A percentile compares a stretch with the other conserved stretches of the same genome.
Conservation (phyloP, 2,888 invertebrate genomes). For the Mamestra brassicae region DNA sequence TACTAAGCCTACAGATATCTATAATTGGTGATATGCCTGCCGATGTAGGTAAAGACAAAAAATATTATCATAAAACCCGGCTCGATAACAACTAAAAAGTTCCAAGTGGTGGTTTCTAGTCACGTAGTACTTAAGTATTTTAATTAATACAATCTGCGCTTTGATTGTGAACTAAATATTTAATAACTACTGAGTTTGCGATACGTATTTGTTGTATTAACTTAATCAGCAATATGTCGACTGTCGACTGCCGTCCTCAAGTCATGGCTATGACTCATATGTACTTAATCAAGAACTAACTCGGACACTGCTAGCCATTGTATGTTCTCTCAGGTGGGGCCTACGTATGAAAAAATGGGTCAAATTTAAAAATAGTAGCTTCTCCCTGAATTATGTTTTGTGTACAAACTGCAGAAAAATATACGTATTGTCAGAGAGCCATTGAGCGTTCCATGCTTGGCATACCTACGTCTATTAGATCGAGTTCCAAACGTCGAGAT, state of each 20-base stretch:
- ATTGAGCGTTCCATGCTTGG: too few species aligned
- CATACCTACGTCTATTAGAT: too few species aligned
- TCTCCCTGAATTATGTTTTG: neutral
- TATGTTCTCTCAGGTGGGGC: too few species aligned
- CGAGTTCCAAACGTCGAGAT: too few species aligned
- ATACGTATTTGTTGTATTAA: neutral
- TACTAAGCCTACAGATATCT: too few species aligned
- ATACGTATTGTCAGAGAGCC: too few species aligned
- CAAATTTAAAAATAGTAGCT: neutral
- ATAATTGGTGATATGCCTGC: too few species aligned
- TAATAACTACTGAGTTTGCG: neutral
- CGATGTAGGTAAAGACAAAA: neutral
- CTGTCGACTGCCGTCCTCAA: neutral
- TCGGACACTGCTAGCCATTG: neutral
- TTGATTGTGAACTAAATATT: neutral
- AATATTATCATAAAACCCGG: neutral
- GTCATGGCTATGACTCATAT: constrained; percentile 21
- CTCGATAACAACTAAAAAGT: neutral
- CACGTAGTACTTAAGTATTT: too few species aligned
- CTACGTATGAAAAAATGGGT: too few species aligned
- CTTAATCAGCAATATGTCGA: neutral
- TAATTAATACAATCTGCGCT: neutral
- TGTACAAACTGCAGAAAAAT: too few species aligned
- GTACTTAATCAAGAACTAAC: neutral
- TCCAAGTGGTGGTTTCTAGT: neutral